Percentiles rank a stretch among this genome's conserved stretches.
Conservation (phyloP, 2,113 vertebrate species). For the Hippocampus abdominalis region DNA sequence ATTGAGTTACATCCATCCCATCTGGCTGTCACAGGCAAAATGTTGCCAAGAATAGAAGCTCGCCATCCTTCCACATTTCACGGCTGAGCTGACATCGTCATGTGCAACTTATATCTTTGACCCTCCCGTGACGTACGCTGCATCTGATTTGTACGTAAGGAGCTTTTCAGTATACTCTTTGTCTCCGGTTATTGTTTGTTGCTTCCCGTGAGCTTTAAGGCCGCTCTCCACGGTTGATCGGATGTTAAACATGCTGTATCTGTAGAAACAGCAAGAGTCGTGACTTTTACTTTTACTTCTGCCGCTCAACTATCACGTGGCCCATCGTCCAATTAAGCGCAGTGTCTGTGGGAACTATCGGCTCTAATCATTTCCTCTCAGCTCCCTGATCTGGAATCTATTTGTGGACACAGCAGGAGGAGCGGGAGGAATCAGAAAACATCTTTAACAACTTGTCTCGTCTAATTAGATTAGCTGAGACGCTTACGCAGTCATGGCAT, state of each 20-base stretch:
- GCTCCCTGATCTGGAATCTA: slow-evolving; percentile 62
- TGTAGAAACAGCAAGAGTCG: slow-evolving; percentile 55
- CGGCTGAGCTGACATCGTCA: slow-evolving; percentile 59
- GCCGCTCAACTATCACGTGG: slow-evolving; percentile 23
- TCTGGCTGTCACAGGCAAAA: slow-evolving; percentile 63
- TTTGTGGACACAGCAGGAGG: slow-evolving; percentile 63
- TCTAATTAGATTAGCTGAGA: slow-evolving; percentile 75
- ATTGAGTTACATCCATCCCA: slow-evolving; percentile 58
- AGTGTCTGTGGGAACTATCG: slow-evolving; percentile 50
- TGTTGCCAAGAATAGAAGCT: slow-evolving; percentile 62
- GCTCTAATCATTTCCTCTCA: slow-evolving; percentile 62
- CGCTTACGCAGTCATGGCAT: slow-evolving; percentile 65
- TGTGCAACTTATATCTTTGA: slow-evolving; percentile 55
- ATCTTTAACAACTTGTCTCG: slow-evolving; percentile 72
- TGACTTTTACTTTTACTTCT: slow-evolving; percentile 36
- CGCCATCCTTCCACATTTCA: slow-evolving; percentile 62
- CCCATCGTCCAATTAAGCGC: slow-evolving; percentile 36
- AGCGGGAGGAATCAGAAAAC: slow-evolving; percentile 65
- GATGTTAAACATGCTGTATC: slow-evolving; percentile 37
- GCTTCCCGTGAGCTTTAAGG: slow-evolving; percentile 33
- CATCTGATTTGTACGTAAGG: slow-evolving; percentile 54
- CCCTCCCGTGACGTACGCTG: slow-evolving; percentile 52
- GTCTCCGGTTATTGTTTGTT: slow-evolving; percentile 35
- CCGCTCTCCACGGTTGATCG: slow-evolving; percentile 26
- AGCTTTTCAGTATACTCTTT: slow-evolving; percentile 26